Conservation (phyloP, 2,797 vertebrate species). For the Paguma larvata region DNA sequence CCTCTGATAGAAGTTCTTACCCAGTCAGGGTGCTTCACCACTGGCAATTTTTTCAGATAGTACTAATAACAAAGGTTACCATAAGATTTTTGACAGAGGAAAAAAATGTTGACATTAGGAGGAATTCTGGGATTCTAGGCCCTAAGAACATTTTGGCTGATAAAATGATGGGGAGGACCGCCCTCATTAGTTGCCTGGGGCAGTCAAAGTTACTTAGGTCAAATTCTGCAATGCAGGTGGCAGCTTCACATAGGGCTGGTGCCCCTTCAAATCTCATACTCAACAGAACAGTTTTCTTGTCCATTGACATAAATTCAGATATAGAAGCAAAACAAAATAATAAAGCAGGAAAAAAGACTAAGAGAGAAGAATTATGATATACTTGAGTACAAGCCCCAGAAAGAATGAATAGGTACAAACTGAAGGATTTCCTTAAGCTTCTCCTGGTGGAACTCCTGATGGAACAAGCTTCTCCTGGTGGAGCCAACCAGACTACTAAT, state of each 20-base stretch:
- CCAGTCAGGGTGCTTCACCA: neutral
- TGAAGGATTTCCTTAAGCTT: neutral
- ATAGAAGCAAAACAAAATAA: conserved; percentile 4
- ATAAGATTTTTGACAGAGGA: neutral
- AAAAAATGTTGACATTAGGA: neutral
- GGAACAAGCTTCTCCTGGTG: neutral
- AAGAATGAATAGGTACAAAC: neutral
- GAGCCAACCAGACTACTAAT: neutral
- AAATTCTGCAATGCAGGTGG: neutral
- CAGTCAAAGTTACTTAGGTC: neutral
- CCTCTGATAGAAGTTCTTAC: conserved; percentile 29
- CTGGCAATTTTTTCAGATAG: neutral
- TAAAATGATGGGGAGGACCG: neutral
- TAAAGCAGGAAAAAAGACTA: no score
- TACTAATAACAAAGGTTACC: neutral
- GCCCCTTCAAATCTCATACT: neutral
- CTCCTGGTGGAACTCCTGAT: neutral
- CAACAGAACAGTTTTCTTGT: neutral
- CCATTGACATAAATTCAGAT: conserved; percentile 25
- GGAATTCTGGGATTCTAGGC: conserved; percentile 12
- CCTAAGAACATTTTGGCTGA: neutral
- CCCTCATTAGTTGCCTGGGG: neutral
- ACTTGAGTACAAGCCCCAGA: neutral
- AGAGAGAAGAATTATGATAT: neutral
- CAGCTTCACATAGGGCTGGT: neutral